Conservation (phyloP, 2,888 invertebrate genomes). For the Pseudococcus longispinus region DNA sequence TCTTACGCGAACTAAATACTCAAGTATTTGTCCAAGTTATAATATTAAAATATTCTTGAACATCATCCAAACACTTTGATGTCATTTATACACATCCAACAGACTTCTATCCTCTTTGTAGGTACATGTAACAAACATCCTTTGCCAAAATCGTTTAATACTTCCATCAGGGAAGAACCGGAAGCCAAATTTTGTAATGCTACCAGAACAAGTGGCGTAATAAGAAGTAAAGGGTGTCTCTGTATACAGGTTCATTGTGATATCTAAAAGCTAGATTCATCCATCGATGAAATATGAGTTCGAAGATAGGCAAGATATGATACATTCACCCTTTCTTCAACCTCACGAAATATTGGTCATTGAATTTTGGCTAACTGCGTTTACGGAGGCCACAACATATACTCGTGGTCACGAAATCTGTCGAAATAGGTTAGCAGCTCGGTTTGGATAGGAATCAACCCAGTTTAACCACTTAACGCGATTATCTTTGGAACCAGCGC, state of each 20-base stretch:
- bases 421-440: neutral
- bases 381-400: neutral
- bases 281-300: neutral
- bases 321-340: neutral
- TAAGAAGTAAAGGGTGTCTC: neutral
- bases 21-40: neutral
- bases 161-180: neutral
- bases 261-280: neutral
- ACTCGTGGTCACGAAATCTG: neutral
- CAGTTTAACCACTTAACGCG: conserved; percentile 12
- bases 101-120: neutral
- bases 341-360: neutral
- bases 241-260: neutral
- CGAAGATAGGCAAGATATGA: neutral
- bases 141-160: neutral
- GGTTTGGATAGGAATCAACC: neutral
- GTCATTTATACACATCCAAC: neutral
- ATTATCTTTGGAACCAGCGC: neutral
- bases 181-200: neutral
- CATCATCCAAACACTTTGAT: neutral
- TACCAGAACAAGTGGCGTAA: neutral
- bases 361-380: neutral
- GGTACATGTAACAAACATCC: neutral
- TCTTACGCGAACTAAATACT: neutral
- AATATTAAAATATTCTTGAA: neutral